Evolutionary conservation across 1,140 invertebrate genomes (phyloP), one percentile per base, ranked within the genome.

Genomic region (Danaus plexippus): DNA sequence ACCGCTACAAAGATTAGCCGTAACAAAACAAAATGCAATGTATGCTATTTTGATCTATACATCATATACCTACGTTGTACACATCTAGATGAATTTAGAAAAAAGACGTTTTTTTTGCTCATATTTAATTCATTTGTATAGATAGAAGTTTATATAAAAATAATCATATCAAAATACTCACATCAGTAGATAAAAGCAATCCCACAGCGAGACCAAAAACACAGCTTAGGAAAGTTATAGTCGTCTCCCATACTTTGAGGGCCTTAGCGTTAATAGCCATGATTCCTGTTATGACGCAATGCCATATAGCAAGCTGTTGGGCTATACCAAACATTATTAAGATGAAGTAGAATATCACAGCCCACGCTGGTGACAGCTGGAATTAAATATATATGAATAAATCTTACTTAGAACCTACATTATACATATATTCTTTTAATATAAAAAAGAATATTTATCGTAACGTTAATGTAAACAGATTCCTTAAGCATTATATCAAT

Each of bases 161-260:
- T 5, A 45, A 15, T 43, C 8, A 44, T 9, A 45, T 45, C 9
- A 45, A n/a, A 45, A 43, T 47, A 88, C 88, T 89, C 88, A 96
- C 95, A 89, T 97, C 95, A 11, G 95, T 96, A 49, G 94, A 93
- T 85, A 98, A 92, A 15, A 95, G 92, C 64, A 98, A 89, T 12
- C 96, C 95, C n/a, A 97, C 80, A 11, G 95, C 88, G 57, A 96
- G 93, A 9, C 93, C 95, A 52, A 93, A 91, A 0, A 93, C 90
- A 68, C 95, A 97, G 67, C 94, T 93, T 52, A 96, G 91, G 71
- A 97, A 94, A 0, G 95, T 95, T 48, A 96, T 94, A 6, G 93
- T 95, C 0, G 94, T 95, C 69, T 95, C 92, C 93, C 94, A 95
- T 9, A 90, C 87, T 65, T 92, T 90, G 73, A 95, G 85, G 53